These are phyloP conservation scores for Cirrhinus molitorella DNA, from an alignment of 2,797 vertebrate genomes.

Conservation along the genomic window DNA sequence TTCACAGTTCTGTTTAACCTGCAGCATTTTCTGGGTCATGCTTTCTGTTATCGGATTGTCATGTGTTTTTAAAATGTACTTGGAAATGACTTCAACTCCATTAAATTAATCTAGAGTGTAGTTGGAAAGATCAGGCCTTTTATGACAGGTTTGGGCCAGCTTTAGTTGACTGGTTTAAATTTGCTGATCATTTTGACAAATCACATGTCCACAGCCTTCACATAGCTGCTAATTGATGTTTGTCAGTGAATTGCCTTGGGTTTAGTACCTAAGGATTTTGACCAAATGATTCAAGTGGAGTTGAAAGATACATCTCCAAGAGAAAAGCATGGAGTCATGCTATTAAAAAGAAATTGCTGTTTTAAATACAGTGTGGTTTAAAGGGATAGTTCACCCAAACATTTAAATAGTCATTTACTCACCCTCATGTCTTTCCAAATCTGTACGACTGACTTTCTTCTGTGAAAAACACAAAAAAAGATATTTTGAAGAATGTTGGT, in stretches of 20 bases:
- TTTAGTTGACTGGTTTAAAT: not conserved
- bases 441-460: too few species aligned
- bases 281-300: slow-evolving; percentile 10
- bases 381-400: not conserved
- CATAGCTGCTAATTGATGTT: slow-evolving; percentile 31
- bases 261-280: slow-evolving; percentile 8
- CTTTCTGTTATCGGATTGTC: not conserved
- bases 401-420: not conserved
- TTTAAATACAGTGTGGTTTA: not conserved
- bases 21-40: not conserved
- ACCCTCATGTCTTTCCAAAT: not conserved
- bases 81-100: slow-evolving; percentile 19
- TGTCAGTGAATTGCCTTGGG: not conserved
- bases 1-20: not conserved
- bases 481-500: not conserved
- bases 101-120: slow-evolving; percentile 22
- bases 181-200: slow-evolving; percentile 10
- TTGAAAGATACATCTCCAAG: not conserved
- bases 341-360: not conserved
- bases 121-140: not conserved
- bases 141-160: not conserved
- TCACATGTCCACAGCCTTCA: slow-evolving; percentile 12
- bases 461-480: not conserved
- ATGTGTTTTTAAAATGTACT: not conserved
- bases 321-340: not conserved